These are phyloP conservation scores for Rosalia funebris DNA, from an alignment of 2,888 invertebrate genomes.

Conservation along the genomic window DNA sequence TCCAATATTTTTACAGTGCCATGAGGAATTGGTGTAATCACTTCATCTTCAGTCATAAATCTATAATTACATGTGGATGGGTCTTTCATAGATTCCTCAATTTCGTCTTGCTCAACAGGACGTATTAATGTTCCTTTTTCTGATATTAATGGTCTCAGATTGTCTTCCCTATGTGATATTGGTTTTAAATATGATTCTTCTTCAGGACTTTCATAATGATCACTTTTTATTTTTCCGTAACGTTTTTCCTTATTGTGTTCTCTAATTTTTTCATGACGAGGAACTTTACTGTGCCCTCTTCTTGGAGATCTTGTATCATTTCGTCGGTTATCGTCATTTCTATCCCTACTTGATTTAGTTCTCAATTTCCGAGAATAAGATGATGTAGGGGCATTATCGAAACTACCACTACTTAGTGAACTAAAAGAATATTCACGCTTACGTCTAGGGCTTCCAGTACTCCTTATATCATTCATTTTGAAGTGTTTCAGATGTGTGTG, in stretches of 20 bases:
- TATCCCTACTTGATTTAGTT: background rate
- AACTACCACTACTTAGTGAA: background rate
- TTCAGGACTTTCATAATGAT: background rate
- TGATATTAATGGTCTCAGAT: too few species aligned
- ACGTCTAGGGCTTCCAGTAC: background rate
- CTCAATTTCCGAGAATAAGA: background rate
- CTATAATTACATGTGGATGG: constrained; percentile 37
- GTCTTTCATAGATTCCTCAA: constrained; percentile 30
- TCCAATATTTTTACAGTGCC: constrained; percentile 1
- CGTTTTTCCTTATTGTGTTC: background rate
- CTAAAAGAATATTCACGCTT: constrained; percentile 3
- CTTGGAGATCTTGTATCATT: background rate
- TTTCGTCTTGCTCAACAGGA: background rate
- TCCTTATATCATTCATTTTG: background rate
- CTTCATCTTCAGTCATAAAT: constrained; percentile 3
- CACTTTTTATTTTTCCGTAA: background rate
- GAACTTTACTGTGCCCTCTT: background rate
- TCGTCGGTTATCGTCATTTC: background rate
- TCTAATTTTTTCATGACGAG: background rate
- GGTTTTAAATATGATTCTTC: constrained; percentile 8
- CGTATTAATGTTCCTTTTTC: too few species aligned
- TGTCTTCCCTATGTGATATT: background rate
- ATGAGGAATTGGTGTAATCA: background rate
- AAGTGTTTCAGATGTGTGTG: too few species aligned
- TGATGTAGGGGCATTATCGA: background rate